Evolutionary conservation across 1,140 invertebrate genomes (phyloP).

Genomic region (Lineus longissimus): DNA sequence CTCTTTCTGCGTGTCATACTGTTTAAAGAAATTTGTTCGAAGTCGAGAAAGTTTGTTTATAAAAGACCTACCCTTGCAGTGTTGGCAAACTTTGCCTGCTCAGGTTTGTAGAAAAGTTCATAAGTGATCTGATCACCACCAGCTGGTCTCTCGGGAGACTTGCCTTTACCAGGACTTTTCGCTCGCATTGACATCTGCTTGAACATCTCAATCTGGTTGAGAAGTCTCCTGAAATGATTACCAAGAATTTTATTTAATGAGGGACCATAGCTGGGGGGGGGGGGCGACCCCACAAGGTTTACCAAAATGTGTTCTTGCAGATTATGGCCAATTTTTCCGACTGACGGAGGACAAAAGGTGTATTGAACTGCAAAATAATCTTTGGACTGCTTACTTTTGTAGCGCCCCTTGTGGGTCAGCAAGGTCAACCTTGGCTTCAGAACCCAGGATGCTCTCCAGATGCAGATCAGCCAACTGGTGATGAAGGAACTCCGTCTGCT

Average conservation of each 20-base stretch:
- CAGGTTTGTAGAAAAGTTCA: conserved; percentile 62
- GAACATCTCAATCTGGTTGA: conserved; percentile 28
- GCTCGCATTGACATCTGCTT: conserved; percentile 12
- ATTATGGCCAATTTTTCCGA: too few species aligned
- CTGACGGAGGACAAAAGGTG: too few species aligned
- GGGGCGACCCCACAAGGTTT: too few species aligned
- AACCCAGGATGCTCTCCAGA: conserved; percentile 60
- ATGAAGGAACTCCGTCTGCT: conserved; percentile 58
- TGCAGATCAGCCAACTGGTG: conserved; percentile 60
- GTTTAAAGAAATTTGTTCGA: too few species aligned
- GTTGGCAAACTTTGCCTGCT: conserved; percentile 66
- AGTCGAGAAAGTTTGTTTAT: too few species aligned
- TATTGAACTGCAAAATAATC: too few species aligned
- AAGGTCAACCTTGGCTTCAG: conserved; percentile 58
- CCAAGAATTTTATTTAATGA: too few species aligned
- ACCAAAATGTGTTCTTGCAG: too few species aligned
- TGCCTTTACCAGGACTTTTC: conserved; percentile 1
- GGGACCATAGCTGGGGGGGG: too few species aligned
- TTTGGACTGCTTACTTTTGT: conserved; percentile 56
- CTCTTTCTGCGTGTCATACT: too few species aligned
- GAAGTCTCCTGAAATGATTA: conserved; percentile 28
- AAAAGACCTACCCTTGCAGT: conserved; percentile 64
- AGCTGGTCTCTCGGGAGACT: conserved; percentile 58
- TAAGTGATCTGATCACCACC: conserved; percentile 55
- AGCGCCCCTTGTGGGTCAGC: conserved; percentile 62